Evolutionary conservation across 2,113 vertebrate species (phyloP), one percentile per base, ranked within the genome.

Genomic region (Psilopogon haemacephalus): DNA sequence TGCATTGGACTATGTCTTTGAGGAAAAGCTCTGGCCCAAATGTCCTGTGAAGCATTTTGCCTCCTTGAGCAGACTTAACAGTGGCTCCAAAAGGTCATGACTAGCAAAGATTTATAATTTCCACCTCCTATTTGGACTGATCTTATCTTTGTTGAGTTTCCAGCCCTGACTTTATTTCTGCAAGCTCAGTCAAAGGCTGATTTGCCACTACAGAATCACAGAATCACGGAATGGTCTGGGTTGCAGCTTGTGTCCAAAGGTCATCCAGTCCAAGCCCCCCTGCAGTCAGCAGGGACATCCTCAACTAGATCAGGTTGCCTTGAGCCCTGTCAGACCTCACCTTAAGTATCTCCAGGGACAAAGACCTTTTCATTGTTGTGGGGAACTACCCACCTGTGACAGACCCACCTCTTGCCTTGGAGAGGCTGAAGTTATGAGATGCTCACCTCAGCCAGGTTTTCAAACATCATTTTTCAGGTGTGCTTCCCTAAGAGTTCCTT

Each of bases 131-230:
- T 85, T 76, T 1, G 0, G 37, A 18, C 63, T 83, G 82, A 80
- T 93, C 59, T 93, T 93, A 83, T 87, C 91, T 50, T 37, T 15
- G 32, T 12, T 76, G 24, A 88, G 46, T 12, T 69, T 71, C 62
- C 71, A 95, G 63, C 60, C 54, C 69, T 52, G 33, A 50, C 70
- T 50, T 26, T 2, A 0, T 15, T 70, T 67, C 72, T 86, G 46
- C 32, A 8, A 33, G 65, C 50, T 80, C 50, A 58, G 9, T 4
- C 37, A 65, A 75, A 79, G 8, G 33, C n/a, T 21, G 28, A 13
- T 80, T 59, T 42, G 21, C 46, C 60, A 74, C 7, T 60, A 88
- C 23, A 50, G 48, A 24, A 50, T 24, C 46, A 48, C 46, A 42
- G 5, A 15, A 42, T 44, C 42, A 44, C 42, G 26, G 48, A 50